Base-by-base conservation (phyloP, 1,140 invertebrate species). In the Temnothorax longispinosus region DNA sequence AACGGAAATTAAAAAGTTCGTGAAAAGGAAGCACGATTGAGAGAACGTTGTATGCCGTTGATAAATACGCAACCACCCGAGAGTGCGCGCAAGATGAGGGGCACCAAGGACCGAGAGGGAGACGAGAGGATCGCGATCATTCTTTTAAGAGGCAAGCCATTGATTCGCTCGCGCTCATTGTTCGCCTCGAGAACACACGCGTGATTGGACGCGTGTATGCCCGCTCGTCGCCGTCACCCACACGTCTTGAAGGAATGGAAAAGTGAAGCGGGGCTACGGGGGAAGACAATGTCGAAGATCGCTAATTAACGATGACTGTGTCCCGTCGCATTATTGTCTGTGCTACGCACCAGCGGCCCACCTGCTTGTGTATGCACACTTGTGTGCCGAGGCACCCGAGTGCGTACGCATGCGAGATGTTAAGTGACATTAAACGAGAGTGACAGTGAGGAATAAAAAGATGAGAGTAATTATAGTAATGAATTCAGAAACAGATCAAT, bases 291-390 rank as follows among this genome's bases (percentile, higher is more conserved):
- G 89, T 78, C 86, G 88, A 92, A 92, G 90, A 92, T 94, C 90
- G 88, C 92, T 94, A 94, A 94, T 94, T 94, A 94, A 94, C 92
- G 92, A 91, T 90, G 92, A 92, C 93, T 90, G 77, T 91, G 80
- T 64, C 62, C 78, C 85, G 91, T 88, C 82, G 90, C 90, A 85
- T 91, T 93, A 94, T 93, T 93, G 93, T 92, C 88, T 88, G 27
- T 58, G 75, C 62, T 81, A 38, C 74, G 76, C 67, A 77, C 88
- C 88, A 67, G 86, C 89, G 89, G 88, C 88, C 92, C 93, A 94
- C 93, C 93, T 94, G 93, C 91, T 89, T 84, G 78, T 74, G 58
- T 27, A 21, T 35, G 71, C 65, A 65, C 65, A 72, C 86, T 86
- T 89, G 86, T 67, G 74, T 60, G 41, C 13, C 71, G n/a, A 62